Evolutionary conservation across 2,888 invertebrate species (phyloP).

Genomic region (Clepsis dumicolana): DNA sequence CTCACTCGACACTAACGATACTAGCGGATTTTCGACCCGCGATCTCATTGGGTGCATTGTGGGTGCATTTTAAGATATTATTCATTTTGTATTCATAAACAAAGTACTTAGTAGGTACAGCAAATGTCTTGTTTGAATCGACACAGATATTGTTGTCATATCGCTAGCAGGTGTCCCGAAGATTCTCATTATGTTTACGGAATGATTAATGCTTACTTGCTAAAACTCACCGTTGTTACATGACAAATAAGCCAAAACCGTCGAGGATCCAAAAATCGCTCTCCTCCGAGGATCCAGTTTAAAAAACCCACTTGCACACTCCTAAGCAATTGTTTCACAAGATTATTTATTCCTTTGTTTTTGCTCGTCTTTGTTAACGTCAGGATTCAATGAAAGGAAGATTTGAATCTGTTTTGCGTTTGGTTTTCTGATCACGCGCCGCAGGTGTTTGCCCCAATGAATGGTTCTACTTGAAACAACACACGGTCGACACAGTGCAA

Average conservation of each 20-base stretch:
- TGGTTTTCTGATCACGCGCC: constrained; percentile 73
- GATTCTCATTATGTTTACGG: no score
- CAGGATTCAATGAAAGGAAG: constrained; percentile 58
- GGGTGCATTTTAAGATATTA: no score
- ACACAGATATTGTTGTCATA: no score
- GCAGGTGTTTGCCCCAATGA: constrained; percentile 57
- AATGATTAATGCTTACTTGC: not conserved
- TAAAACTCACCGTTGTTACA: constrained; percentile 29
- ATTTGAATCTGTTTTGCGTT: constrained; percentile 63
- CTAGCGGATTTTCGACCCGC: no score
- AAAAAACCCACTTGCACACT: constrained; percentile 42
- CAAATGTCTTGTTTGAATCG: no score
- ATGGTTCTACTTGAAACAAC: constrained; percentile 37
- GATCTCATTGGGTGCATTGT: no score
- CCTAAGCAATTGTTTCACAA: constrained; percentile 10
- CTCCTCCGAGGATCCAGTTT: constrained; percentile 72
- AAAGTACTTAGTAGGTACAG: no score
- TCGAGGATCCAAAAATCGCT: constrained; percentile 64
- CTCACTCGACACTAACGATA: no score
- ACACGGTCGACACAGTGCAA: constrained; percentile 49
- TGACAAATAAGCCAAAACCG: constrained; percentile 43
- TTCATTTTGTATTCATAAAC: no score
- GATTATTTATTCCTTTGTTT: constrained; percentile 34
- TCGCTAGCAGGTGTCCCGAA: no score
- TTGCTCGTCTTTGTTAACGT: constrained; percentile 48